Evolutionary conservation across 2,113 vertebrate genomes (phyloP).

Genomic region (Corvus cornix): DNA sequence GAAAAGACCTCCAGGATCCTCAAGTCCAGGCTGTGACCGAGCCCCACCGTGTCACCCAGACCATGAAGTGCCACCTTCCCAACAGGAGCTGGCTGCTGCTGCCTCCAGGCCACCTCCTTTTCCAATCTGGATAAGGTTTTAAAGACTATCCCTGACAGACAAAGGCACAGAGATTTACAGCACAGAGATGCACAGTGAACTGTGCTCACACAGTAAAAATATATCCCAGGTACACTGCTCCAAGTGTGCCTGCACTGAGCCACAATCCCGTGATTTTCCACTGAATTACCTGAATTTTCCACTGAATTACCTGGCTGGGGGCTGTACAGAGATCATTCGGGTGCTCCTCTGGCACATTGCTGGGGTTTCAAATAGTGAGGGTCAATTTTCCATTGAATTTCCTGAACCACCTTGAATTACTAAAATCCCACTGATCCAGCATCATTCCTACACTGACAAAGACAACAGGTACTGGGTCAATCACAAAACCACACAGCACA

Average conservation of each 20-base stretch:
- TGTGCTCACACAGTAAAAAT: background rate
- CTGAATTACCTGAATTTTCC: background rate
- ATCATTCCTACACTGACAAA: rapidly evolving
- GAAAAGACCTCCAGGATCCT: background rate
- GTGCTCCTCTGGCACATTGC: background rate
- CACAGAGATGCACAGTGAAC: background rate
- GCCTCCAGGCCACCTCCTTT: background rate
- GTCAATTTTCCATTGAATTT: background rate
- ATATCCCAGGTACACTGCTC: background rate
- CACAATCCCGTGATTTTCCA: background rate
- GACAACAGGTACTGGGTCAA: background rate
- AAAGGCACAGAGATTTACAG: background rate
- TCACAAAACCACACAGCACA: background rate
- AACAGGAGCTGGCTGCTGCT: background rate
- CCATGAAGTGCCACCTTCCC: background rate
- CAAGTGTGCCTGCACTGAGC: background rate
- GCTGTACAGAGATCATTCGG: background rate
- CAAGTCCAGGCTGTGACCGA: rapidly evolving
- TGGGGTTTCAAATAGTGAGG: background rate
- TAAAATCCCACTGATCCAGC: background rate
- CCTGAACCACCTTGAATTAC: background rate
- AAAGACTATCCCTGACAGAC: rapidly evolving
- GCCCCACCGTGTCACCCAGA: background rate
- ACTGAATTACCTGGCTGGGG: background rate
- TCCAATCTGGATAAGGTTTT: background rate